phyloP scores from a whole-genome alignment of 2,888 invertebrate genomes.

The Dysmachus trigonus region DNA sequence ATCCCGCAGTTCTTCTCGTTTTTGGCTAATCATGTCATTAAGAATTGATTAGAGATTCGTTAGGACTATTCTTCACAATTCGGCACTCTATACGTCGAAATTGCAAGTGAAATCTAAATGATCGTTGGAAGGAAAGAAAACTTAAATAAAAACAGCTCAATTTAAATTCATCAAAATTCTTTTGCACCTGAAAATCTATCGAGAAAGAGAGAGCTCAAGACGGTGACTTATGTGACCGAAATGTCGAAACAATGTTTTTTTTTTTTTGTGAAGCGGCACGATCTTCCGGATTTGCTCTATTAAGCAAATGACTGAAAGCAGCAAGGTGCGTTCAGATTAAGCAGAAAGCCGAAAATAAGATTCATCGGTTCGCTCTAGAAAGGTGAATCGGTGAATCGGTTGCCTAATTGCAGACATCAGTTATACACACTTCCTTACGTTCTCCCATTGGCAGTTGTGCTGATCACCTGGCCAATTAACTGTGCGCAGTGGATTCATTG shows the following conservation, averaged over 20 bases:
- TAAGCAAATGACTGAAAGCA: conserved; percentile 22
- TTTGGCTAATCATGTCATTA: not conserved
- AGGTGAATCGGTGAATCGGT: conserved; percentile 20
- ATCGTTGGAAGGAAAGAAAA: not conserved
- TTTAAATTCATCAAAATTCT: not conserved
- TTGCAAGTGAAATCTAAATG: not conserved
- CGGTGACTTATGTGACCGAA: conserved; percentile 23
- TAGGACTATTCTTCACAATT: not conserved
- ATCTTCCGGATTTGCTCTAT: conserved; percentile 32
- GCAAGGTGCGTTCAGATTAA: conserved; percentile 10
- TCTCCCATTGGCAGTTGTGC: not conserved
- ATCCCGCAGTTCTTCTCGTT: not conserved
- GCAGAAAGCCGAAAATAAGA: not conserved
- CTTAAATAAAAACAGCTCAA: not conserved
- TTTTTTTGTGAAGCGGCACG: not conserved
- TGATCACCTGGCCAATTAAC: conserved; percentile 10
- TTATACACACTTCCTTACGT: not conserved
- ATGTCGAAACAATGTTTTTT: conserved; percentile 1
- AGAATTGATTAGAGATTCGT: not conserved
- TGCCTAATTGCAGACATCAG: conserved; percentile 20
- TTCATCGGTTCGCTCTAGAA: not conserved
- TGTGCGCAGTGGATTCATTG: not conserved
- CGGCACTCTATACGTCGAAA: not conserved
- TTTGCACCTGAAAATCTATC: not conserved
- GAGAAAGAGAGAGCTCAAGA: not conserved